Evolutionary conservation across 1,140 invertebrate genomes (phyloP), one percentile per base, ranked within the genome.

Genomic region (Dendroctonus ponderosae): DNA sequence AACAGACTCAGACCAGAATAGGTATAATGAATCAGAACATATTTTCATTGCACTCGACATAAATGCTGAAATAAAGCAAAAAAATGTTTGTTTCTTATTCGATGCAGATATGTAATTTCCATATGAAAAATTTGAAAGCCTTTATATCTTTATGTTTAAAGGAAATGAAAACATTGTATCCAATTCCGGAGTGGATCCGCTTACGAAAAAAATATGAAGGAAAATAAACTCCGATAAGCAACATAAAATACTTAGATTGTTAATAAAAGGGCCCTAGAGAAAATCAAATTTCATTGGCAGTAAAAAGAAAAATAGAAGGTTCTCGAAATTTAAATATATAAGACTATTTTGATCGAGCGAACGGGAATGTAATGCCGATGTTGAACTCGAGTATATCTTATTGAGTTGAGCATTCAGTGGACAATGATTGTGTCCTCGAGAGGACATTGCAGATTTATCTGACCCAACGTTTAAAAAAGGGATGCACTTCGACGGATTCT

Each of bases 271-370:
- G 50, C 40, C 53, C 58, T 48, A 9, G 39, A 40, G 52, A 59
- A 62, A 61, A 53, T 63, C 57, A 68, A 68, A 62, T 60, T 61
- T 67, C 58, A 60, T 62, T 58, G 66, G 48, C 60, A 62, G 66
- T 63, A 63, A 62, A 68, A 58, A 51, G 66, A 68, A 68, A 68
- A 61, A 68, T 68, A 63, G 61, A 50, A 63, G 43, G 44, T 54
- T 68, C 66, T 62, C 62, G 50, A 67, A 68, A 68, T 68, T 68
- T 68, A 68, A 68, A 67, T 67, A 67, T 62, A 67, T 67, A 67
- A 67, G 59, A 61, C 50, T 61, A 40, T 54, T 67, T 67, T 67
- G 66, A 60, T 56, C 41, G 66, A 44, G 44, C 51, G 66, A 37
- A 50, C 46, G 7, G 44, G 50, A 67, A 56, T 15, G 38, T 62